phyloP scores from a whole-genome alignment of 2,888 invertebrate genomes.

The Dermolepida albohirtum region DNA sequence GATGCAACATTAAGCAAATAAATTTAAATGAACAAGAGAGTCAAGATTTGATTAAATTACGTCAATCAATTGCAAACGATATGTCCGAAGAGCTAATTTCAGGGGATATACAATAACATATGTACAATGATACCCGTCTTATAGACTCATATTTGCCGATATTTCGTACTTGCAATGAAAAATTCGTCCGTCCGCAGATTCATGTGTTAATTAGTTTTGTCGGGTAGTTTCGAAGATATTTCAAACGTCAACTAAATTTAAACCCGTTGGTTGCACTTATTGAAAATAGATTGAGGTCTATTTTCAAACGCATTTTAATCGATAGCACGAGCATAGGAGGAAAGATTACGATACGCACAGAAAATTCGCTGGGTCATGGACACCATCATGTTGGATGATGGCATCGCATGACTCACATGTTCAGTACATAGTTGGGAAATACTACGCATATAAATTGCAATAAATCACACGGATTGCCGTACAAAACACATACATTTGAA shows the following conservation, averaged over 20 bases:
- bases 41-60: no score
- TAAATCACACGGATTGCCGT: background rate
- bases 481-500: no score
- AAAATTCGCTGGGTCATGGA: constrained; percentile 35
- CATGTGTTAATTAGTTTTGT: constrained; percentile 24
- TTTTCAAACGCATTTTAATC: constrained; percentile 16
- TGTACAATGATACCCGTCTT: no score
- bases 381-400: constrained; percentile 26
- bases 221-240: constrained; percentile 28
- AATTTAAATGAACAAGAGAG: no score
- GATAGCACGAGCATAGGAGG: constrained; percentile 11
- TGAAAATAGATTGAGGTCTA: constrained; percentile 36
- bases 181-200: background rate
- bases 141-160: background rate
- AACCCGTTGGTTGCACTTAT: constrained; percentile 32
- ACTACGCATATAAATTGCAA: constrained; percentile 2
- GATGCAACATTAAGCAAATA: no score
- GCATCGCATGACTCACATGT: constrained; percentile 26
- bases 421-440: constrained; percentile 2
- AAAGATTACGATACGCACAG: constrained; percentile 23
- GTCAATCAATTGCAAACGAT: no score
- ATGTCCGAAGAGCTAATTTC: no score
- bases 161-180: constrained; percentile 2
- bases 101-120: no score
- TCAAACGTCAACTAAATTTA: constrained; percentile 30